These are phyloP conservation scores for Cataglyphis livida DNA, from an alignment of 2,888 invertebrate genomes.

Conservation along the genomic window DNA sequence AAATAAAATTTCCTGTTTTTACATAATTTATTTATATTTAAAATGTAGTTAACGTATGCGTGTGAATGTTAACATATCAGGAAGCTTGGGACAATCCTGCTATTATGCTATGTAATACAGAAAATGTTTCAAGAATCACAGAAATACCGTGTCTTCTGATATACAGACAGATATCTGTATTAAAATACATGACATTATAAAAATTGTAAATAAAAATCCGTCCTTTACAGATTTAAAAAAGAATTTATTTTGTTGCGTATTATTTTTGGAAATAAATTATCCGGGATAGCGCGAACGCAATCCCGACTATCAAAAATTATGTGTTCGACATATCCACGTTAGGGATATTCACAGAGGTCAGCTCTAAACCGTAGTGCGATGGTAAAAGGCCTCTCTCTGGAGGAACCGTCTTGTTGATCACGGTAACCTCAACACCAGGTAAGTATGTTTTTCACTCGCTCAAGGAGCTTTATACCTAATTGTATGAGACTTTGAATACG, in stretches of 20 bases:
- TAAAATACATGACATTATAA: neutral
- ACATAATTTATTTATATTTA: neutral
- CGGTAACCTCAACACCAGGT: conserved; percentile 87
- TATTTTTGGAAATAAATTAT: conserved; percentile 62
- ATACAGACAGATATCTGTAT: neutral
- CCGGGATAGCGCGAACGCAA: conserved; percentile 84
- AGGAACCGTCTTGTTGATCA: conserved; percentile 85
- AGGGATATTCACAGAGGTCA: conserved; percentile 86
- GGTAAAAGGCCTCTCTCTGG: conserved; percentile 71
- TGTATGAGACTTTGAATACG: neutral
- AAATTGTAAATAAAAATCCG: neutral
- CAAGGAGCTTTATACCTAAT: conserved; percentile 34
- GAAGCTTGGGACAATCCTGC: neutral
- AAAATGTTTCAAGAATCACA: neutral
- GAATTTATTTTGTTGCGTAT: neutral
- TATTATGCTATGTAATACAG: neutral
- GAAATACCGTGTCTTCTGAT: neutral
- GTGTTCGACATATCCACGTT: conserved; percentile 84
- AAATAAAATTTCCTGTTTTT: neutral
- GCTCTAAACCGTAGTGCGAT: conserved; percentile 83
- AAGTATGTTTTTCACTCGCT: conserved; percentile 80
- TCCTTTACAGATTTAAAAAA: neutral
- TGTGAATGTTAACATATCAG: neutral
- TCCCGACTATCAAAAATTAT: conserved; percentile 81
- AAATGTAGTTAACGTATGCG: neutral